Conservation (phyloP, 1,140 invertebrate genomes). For the Stenopsyche tienmushanensis region DNA sequence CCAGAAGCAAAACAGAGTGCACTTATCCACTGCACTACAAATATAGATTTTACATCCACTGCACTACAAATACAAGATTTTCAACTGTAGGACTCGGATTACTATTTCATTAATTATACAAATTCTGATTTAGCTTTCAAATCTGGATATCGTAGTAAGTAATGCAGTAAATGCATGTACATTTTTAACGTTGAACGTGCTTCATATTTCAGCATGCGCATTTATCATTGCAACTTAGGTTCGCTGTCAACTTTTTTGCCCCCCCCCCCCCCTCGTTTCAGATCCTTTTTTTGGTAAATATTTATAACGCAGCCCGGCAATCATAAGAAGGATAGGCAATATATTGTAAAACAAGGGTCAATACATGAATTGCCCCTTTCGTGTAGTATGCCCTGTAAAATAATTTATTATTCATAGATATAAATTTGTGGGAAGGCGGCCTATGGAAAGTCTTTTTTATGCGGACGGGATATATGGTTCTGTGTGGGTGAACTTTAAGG, state of each 20-base stretch:
- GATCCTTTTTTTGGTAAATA: conserved; percentile 23
- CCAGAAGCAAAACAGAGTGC: too few relatives aligned
- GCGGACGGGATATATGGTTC: neutral
- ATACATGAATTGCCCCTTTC: conserved; percentile 32
- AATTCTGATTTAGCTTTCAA: too few relatives aligned
- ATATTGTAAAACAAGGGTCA: conserved; percentile 33
- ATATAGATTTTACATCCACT: too few relatives aligned
- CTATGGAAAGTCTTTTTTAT: neutral
- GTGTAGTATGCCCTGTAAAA: conserved; percentile 31
- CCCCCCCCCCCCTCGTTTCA: neutral
- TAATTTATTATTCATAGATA: conserved; percentile 41
- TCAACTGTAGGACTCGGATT: too few relatives aligned
- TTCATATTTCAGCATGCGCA: too few relatives aligned
- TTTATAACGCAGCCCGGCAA: conserved; percentile 20
- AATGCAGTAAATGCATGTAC: too few relatives aligned
- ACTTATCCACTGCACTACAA: too few relatives aligned
- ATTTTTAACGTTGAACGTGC: too few relatives aligned
- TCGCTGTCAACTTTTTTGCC: neutral
- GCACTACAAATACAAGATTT: too few relatives aligned
- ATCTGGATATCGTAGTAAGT: too few relatives aligned
- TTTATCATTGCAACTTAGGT: neutral
- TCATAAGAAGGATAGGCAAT: conserved; percentile 34
- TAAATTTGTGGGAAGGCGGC: conserved; percentile 35
- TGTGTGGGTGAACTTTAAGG: neutral
- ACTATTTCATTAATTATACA: too few relatives aligned